A percentile compares a stretch with the other conserved stretches of the same genome.
phyloP scores from a whole-genome alignment of 2,888 invertebrate species.

The Blastobasis adustella region DNA sequence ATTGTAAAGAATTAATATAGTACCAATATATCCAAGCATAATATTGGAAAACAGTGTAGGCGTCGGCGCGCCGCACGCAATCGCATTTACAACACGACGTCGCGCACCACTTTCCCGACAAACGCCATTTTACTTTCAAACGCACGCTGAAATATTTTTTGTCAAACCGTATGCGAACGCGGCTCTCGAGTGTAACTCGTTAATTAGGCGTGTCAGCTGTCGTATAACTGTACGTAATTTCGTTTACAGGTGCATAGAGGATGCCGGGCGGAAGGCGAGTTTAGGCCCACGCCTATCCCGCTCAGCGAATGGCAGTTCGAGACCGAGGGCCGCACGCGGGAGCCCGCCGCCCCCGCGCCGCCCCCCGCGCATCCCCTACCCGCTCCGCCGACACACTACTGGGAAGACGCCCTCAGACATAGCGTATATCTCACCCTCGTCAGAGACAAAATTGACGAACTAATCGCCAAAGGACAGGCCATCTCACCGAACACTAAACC shows the following conservation, averaged over 20 bases:
- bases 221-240: slow-evolving; percentile 14
- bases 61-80: slow-evolving; percentile 4
- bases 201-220: slow-evolving; percentile 18
- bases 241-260: slow-evolving; percentile 47
- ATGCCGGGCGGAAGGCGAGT: slow-evolving; percentile 40
- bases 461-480: slow-evolving; percentile 52
- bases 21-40: too few relatives aligned
- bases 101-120: slow-evolving; percentile 56
- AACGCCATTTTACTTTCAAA: slow-evolving; percentile 69
- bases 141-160: slow-evolving; percentile 52
- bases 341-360: slow-evolving; percentile 32
- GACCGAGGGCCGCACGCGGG: slow-evolving; percentile 38
- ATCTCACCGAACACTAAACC: slow-evolving; percentile 35
- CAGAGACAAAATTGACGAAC: slow-evolving; percentile 70
- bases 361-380: slow-evolving; percentile 29
- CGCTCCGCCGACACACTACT: slow-evolving; percentile 62
- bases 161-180: slow-evolving; percentile 13
- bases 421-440: slow-evolving; percentile 79
- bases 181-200: slow-evolving; percentile 7
- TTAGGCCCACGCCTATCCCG: slow-evolving; percentile 62
- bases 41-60: slow-evolving; percentile 47
- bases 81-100: slow-evolving; percentile 36
- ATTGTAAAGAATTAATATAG: too few relatives aligned
- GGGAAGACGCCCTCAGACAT: slow-evolving; percentile 81
- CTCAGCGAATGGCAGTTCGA: slow-evolving; percentile 44